Evolutionary conservation across 2,113 vertebrate genomes (phyloP).

Genomic region (Sclerurus mexicanus): DNA sequence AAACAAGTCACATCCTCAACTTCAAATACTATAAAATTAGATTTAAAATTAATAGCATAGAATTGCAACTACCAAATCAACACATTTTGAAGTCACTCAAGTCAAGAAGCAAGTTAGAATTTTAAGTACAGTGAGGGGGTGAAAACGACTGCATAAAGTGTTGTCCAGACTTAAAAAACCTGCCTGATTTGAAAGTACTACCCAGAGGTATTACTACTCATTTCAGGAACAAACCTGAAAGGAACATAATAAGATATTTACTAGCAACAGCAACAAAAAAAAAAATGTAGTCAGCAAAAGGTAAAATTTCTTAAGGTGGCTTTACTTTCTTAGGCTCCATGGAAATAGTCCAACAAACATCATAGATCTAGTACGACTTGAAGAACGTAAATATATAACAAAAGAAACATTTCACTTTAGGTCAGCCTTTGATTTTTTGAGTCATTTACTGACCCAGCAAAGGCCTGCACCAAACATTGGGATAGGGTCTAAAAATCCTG

Average conservation of each 20-base stretch:
- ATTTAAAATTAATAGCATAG: not conserved
- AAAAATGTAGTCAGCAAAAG: not conserved
- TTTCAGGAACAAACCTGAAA: not conserved
- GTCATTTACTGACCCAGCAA: not conserved
- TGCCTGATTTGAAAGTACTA: not conserved
- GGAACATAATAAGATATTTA: not conserved
- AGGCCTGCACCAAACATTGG: not conserved
- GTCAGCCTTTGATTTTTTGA: not conserved
- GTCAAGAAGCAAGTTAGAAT: not conserved
- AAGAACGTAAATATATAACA: not conserved
- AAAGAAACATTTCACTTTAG: not conserved
- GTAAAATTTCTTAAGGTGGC: not conserved
- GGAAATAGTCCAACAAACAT: not conserved
- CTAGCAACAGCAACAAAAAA: not conserved
- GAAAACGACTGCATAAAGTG: not conserved
- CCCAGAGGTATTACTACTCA: not conserved
- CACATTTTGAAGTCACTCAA: not conserved
- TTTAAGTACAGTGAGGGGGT: not conserved
- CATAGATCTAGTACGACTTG: not conserved
- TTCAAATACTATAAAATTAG: not conserved
- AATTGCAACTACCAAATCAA: not conserved
- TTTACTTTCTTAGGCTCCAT: not conserved
- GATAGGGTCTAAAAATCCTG: not conserved
- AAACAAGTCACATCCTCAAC: not conserved
- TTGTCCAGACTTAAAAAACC: not conserved